These are phyloP conservation scores for Pteronotus mesoamericanus DNA, from an alignment of 2,797 vertebrate genomes.

Conservation along the genomic window DNA sequence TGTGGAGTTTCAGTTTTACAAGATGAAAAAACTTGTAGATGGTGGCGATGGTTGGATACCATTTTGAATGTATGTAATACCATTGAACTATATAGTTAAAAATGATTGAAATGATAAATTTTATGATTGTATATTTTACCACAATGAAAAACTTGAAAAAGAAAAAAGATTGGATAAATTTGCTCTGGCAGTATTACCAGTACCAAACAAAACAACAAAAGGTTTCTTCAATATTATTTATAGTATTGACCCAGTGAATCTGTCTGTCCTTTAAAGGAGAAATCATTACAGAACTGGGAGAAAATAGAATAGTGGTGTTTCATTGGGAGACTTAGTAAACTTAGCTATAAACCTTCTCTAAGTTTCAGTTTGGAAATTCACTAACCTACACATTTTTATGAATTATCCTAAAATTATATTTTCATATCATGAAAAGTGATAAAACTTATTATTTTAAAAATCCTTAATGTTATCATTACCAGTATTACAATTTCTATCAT, in stretches of 20 bases:
- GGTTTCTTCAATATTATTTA: neutral
- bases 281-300: neutral
- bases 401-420: slow-evolving; percentile 3
- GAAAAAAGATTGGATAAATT: neutral
- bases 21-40: neutral
- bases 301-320: neutral
- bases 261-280: neutral
- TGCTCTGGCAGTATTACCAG: neutral
- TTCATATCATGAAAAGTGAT: neutral
- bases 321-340: neutral
- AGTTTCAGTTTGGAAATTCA: slow-evolving; percentile 13
- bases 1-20: neutral
- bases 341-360: neutral
- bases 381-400: neutral
- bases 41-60: neutral
- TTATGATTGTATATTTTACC: neutral
- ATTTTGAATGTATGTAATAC: neutral
- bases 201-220: neutral
- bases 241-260: neutral
- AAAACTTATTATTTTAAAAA: neutral
- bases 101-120: neutral
- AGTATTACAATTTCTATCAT: neutral
- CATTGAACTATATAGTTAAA: neutral
- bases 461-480: neutral
- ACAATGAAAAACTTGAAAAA: neutral